A percentile compares a stretch with the other conserved stretches of the same genome.
phyloP scores from a whole-genome alignment of 2,113 vertebrate genomes.

The Rhinopomastus cyanomelas region DNA sequence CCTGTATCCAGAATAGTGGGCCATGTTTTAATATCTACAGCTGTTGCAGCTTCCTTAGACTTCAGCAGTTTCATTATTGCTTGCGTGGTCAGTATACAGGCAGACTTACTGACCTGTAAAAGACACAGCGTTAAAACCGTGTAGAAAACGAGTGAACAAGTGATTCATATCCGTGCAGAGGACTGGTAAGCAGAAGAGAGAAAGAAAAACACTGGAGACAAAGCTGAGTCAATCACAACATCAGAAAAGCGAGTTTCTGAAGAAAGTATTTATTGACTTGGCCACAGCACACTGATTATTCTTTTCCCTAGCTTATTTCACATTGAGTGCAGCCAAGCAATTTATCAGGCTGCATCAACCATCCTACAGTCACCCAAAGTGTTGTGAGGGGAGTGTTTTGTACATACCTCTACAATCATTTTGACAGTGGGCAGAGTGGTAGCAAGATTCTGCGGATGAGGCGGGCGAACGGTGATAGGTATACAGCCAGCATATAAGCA shows the following conservation, averaged over 20 bases:
- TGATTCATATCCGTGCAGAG: background rate
- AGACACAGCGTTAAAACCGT: background rate
- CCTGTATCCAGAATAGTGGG: slow-evolving; percentile 93
- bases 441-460: slow-evolving; percentile 91
- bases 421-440: slow-evolving; percentile 95
- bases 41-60: slow-evolving; percentile 92
- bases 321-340: background rate
- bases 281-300: background rate
- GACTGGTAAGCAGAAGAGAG: background rate
- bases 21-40: slow-evolving; percentile 92
- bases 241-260: background rate
- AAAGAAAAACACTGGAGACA: background rate
- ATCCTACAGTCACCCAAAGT: background rate
- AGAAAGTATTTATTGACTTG: background rate
- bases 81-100: slow-evolving; percentile 93
- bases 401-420: slow-evolving; percentile 93
- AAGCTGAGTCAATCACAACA: background rate
- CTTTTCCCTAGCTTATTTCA: background rate
- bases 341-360: background rate
- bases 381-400: background rate
- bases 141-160: background rate
- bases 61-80: slow-evolving; percentile 92
- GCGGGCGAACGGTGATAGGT: slow-evolving; percentile 90
- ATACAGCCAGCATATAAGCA: slow-evolving; percentile 93
- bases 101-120: slow-evolving; percentile 92